Conservation (phyloP, 2,888 invertebrate species). For the Yponomeuta cagnagella region DNA sequence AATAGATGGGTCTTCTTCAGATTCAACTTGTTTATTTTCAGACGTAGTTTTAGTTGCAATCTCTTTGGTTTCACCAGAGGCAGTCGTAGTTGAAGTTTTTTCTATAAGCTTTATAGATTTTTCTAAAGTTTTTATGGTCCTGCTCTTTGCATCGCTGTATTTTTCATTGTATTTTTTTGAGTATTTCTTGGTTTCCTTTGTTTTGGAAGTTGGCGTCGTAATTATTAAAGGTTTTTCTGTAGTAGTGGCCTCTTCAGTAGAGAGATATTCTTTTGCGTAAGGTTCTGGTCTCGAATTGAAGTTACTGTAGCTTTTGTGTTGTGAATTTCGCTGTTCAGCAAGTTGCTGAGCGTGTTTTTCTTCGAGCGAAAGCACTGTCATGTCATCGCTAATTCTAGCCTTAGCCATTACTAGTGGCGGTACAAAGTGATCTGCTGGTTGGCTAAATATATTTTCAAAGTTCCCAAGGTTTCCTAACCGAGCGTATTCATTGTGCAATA, state of each 20-base stretch:
- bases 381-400: conserved; percentile 66
- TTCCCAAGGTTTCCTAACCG: conserved; percentile 62
- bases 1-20: conserved; percentile 42
- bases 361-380: conserved; percentile 66
- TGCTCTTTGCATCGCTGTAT: conserved; percentile 40
- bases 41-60: conserved; percentile 23
- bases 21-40: conserved; percentile 19
- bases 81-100: conserved; percentile 17
- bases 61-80: conserved; percentile 21
- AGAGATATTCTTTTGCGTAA: conserved; percentile 19
- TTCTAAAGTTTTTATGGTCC: conserved; percentile 31
- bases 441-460: conserved; percentile 64
- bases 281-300: conserved; percentile 10
- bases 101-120: conserved; percentile 26
- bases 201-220: conserved; percentile 22
- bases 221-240: conserved; percentile 17
- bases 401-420: conserved; percentile 72
- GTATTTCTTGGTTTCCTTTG: conserved; percentile 39
- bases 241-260: conserved; percentile 26
- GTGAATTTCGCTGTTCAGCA: conserved; percentile 43
- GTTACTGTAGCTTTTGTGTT: conserved; percentile 29
- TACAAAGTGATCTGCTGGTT: conserved; percentile 68
- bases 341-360: conserved; percentile 67
- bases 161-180: conserved; percentile 62
- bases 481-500: conserved; percentile 61